These are phyloP conservation scores for Sebastes itinus DNA, from an alignment of 2,797 vertebrate genomes.

Conservation along the genomic window DNA sequence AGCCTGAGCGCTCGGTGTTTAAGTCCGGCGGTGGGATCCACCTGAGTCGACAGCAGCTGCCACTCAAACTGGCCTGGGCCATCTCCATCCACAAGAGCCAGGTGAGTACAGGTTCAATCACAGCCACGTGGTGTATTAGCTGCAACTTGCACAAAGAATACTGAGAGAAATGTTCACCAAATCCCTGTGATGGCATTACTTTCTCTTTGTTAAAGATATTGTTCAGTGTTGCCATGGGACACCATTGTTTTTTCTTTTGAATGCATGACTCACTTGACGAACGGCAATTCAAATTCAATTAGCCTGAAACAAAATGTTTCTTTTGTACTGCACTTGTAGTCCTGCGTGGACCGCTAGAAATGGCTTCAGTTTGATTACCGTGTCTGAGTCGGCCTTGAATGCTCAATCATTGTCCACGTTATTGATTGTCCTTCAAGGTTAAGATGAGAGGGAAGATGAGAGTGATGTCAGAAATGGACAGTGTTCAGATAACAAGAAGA, in stretches of 20 bases:
- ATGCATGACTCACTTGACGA: not conserved
- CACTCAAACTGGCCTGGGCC: constrained; percentile 96
- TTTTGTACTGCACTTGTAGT: not conserved
- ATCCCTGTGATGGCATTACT: not conserved
- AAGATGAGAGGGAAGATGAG: not conserved
- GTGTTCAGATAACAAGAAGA: not conserved
- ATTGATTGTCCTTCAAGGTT: not conserved
- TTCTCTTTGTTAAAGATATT: not conserved
- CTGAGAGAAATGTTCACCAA: not conserved
- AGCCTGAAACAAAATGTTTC: not conserved
- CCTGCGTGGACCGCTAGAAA: not conserved
- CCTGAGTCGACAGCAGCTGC: constrained; percentile 92
- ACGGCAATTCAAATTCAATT: constrained; percentile 4
- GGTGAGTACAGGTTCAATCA: constrained; percentile 71
- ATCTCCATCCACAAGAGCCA: constrained; percentile 99
- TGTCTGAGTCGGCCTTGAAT: not conserved
- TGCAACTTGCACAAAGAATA: not conserved
- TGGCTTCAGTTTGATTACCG: not conserved
- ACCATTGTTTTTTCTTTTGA: not conserved
- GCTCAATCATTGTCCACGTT: not conserved
- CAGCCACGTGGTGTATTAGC: too few relatives aligned
- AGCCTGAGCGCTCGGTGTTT: constrained; percentile 89
- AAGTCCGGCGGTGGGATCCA: constrained; percentile 86
- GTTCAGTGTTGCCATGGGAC: not conserved
- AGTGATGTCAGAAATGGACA: not conserved